Conservation (phyloP, 1,140 invertebrate genomes). For the Sesamia nonagrioides region DNA sequence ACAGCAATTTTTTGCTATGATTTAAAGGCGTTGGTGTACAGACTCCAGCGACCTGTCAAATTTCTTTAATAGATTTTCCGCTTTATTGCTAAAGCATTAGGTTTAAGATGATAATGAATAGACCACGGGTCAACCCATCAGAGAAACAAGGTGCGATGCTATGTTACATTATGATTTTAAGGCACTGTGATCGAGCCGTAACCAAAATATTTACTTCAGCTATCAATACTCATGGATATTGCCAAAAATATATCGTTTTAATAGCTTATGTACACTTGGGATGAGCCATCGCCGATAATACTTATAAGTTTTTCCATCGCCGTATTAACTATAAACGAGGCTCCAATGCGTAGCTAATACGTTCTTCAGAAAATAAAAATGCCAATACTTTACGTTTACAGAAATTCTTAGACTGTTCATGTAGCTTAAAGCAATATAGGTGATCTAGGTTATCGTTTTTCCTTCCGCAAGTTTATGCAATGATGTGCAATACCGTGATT, state of each 20-base stretch:
- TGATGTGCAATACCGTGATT: too few species aligned
- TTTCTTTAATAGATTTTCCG: too few species aligned
- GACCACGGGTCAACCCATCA: too few species aligned
- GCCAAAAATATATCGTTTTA: slow-evolving; percentile 22
- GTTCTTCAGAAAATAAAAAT: background rate
- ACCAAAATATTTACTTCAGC: slow-evolving; percentile 12
- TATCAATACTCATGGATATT: slow-evolving; percentile 17
- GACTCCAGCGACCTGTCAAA: too few species aligned
- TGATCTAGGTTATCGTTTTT: background rate
- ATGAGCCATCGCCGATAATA: slow-evolving; percentile 8
- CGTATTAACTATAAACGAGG: background rate
- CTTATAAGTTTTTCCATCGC: background rate
- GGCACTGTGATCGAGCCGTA: background rate
- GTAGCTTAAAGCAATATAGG: too few species aligned
- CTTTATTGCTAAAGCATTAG: too few species aligned
- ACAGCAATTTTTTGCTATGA: too few species aligned
- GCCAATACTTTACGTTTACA: background rate
- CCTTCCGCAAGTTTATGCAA: background rate
- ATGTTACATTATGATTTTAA: background rate
- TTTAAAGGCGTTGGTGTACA: too few species aligned
- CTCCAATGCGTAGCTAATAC: background rate
- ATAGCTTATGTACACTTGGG: slow-evolving; percentile 5
- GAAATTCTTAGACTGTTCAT: background rate
- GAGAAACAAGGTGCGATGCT: too few species aligned
- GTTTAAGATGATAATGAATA: too few species aligned